Evolutionary conservation across 2,797 vertebrate genomes (phyloP).

Genomic region (Serranus cabrilla): DNA sequence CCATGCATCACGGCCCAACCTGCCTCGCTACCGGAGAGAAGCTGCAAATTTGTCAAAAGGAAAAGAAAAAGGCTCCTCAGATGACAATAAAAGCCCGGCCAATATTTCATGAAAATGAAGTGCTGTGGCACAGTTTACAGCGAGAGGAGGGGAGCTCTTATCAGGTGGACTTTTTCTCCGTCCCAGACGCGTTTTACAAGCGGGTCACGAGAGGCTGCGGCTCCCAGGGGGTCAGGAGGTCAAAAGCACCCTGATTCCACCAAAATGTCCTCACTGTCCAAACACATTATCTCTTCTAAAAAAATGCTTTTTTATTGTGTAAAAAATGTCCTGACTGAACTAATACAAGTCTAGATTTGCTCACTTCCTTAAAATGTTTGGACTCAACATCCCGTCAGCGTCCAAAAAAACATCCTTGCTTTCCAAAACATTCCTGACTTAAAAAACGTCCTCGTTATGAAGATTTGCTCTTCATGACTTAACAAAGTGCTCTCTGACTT

Average conservation of each 20-base stretch:
- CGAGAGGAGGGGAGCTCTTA: conserved; percentile 73
- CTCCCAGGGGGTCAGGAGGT: conserved; percentile 75
- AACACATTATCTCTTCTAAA: too few species aligned
- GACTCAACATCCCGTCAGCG: too few species aligned
- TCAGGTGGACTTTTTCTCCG: conserved; percentile 80
- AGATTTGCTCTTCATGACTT: too few species aligned
- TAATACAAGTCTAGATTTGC: too few species aligned
- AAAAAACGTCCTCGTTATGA: too few species aligned
- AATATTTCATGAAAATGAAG: conserved; percentile 98
- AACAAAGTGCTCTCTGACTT: too few species aligned
- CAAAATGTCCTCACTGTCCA: too few species aligned
- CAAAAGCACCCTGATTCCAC: not conserved
- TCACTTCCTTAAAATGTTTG: too few species aligned
- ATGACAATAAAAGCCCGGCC: conserved; percentile 91
- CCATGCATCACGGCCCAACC: conserved; percentile 91
- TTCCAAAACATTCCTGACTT: too few species aligned
- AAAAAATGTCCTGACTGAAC: too few species aligned
- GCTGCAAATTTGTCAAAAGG: conserved; percentile 93
- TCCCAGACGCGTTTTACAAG: conserved; percentile 62
- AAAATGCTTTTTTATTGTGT: too few species aligned
- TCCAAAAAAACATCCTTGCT: too few species aligned
- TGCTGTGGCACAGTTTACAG: conserved; percentile 91
- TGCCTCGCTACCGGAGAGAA: conserved; percentile 82
- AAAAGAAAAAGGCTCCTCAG: conserved; percentile 77
- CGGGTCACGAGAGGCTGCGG: conserved; percentile 77